Conservation (phyloP, 64 coral and sea anemone species). For the Platygyra sinensis region DNA sequence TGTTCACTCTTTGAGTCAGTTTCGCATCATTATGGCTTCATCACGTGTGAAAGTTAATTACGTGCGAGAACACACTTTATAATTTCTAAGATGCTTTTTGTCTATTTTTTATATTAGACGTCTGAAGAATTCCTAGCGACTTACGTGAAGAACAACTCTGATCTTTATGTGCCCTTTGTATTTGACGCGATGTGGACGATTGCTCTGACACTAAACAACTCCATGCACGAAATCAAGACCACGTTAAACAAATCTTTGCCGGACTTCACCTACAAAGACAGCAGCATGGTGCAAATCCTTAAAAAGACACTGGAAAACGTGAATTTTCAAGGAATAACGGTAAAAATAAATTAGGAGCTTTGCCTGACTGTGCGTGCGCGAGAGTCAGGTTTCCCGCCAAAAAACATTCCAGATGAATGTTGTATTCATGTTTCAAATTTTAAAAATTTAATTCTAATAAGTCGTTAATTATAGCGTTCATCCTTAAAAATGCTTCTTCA, state of each 20-base stretch:
- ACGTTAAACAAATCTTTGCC: slow-evolving; percentile 45
- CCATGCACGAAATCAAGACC: background rate
- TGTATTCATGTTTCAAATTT: no score
- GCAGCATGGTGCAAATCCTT: slow-evolving; percentile 14
- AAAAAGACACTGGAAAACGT: background rate
- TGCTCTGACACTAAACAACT: slow-evolving; percentile 45
- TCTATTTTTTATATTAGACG: background rate
- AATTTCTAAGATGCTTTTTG: no score
- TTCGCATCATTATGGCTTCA: no score
- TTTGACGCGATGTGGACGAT: slow-evolving; percentile 64
- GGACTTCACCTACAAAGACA: slow-evolving; percentile 44
- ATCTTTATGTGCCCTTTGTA: slow-evolving; percentile 31
- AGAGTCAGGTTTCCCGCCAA: no score
- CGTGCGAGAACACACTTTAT: no score
- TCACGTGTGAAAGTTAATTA: no score
- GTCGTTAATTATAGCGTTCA: no score
- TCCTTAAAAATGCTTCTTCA: background rate
- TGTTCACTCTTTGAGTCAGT: no score
- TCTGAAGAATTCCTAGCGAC: background rate
- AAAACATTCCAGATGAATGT: no score
- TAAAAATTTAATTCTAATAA: no score
- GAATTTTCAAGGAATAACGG: slow-evolving; percentile 59
- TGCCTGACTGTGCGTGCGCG: background rate
- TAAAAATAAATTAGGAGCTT: background rate
- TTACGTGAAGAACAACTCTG: background rate